Base-by-base conservation (phyloP, 2,888 invertebrate genomes). In the Pediacus dermestoides region DNA sequence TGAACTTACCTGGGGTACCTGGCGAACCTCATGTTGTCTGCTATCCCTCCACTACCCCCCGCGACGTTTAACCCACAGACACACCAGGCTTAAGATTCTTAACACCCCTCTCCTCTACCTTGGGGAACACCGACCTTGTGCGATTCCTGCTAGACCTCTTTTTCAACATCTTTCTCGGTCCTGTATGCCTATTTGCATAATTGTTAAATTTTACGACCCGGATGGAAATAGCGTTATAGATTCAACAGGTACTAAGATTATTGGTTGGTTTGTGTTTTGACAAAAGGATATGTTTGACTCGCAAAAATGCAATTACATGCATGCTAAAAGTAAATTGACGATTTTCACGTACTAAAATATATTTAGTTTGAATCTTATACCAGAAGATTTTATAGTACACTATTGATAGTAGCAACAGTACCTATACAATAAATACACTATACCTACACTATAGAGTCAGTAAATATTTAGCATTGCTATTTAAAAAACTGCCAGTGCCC, bases 1-100 rank as follows among this genome's bases (percentile, higher is more conserved):
- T 55, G 47, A 46, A 45, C 43, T 39, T 55, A 55, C 55, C 57
- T 54, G 55, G 54, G 28, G 53, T 48, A 42, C 55, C 45, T 39
- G 38, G 30, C 50, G 23, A 9, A 3, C 28, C 28, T 28, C 28
- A 11, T 25, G 25, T 25, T 6, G n/a, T 9, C 48, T 50, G 42
- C 44, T 37, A 34, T 48, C 48, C 47, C 51, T 45, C 45, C 34
- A 44, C 48, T 46, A 49, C 54, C 55, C 53, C 53, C 52, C 52
- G 51, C 47, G 40, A 37, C 36, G 45, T 35, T 48, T 49, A 52
- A 50, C 47, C 50, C 52, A 40, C 44, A 40, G 39, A 44, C 47
- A 50, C 37, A 44, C 37, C 32, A 21, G 21, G 21, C 21, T 18
- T 18, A 18, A 18, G 21, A 18, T 6, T 18, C 21, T 18, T 18